Evolutionary conservation across 2,888 invertebrate species (phyloP).

Genomic region (Saturnia japonica): DNA sequence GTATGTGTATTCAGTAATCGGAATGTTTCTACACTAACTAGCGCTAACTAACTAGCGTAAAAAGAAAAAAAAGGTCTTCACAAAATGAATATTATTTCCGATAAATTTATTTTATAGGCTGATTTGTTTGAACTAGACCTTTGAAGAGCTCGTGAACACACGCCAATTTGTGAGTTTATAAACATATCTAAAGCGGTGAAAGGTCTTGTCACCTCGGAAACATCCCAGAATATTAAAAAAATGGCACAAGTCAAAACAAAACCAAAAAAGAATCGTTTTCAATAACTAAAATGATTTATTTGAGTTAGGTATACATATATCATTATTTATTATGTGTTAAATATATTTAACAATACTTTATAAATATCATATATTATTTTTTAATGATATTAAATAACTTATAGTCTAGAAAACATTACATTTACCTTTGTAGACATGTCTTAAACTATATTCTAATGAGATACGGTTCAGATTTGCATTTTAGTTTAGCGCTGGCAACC

Average conservation of each 20-base stretch:
- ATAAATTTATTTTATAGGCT: too few species aligned
- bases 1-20: too few species aligned
- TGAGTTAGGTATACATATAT: background rate
- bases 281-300: conserved; percentile 1
- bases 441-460: background rate
- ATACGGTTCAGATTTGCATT: too few species aligned
- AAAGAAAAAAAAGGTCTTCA: too few species aligned
- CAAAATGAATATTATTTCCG: too few species aligned
- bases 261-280: background rate
- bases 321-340: conserved; percentile 4
- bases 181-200: too few species aligned
- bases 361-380: background rate
- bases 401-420: background rate
- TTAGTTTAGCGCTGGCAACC: too few species aligned
- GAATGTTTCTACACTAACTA: too few species aligned
- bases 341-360: background rate
- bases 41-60: too few species aligned
- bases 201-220: background rate
- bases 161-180: too few species aligned
- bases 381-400: background rate
- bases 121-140: too few species aligned
- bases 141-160: too few species aligned
- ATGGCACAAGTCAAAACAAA: background rate
- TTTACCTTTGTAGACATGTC: background rate
- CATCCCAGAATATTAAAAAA: background rate